Conservation (phyloP, 1,140 invertebrate genomes). For the Drosophila asahinai region DNA sequence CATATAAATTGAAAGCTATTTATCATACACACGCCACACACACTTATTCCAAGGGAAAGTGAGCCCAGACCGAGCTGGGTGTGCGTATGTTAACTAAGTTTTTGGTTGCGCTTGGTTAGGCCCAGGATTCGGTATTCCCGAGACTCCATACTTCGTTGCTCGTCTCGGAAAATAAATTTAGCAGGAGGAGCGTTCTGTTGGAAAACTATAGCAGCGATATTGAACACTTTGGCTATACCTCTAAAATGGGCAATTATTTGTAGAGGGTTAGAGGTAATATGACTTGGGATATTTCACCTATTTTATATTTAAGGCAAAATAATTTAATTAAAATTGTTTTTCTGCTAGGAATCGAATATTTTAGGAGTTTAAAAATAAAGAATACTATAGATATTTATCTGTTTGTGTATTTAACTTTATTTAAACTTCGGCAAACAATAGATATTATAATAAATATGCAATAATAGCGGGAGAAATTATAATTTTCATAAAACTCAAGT, state of each 20-base stretch:
- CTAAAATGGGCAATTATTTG: too few relatives aligned
- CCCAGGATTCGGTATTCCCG: slow-evolving; percentile 13
- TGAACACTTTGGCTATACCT: slow-evolving; percentile 1
- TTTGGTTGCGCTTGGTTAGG: slow-evolving; percentile 73
- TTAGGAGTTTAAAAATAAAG: too few relatives aligned
- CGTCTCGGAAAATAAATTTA: slow-evolving; percentile 17
- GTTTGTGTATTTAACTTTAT: too few relatives aligned
- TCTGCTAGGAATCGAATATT: too few relatives aligned
- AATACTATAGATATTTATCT: too few relatives aligned
- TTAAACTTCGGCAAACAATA: too few relatives aligned
- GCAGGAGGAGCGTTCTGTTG: background rate
- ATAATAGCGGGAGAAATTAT: too few relatives aligned
- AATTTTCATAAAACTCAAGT: too few relatives aligned
- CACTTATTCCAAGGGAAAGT: slow-evolving; percentile 44
- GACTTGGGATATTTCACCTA: background rate
- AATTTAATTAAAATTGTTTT: background rate
- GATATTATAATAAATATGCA: too few relatives aligned
- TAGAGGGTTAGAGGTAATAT: background rate
- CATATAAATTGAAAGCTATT: slow-evolving; percentile 84
- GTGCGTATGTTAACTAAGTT: slow-evolving; percentile 75
- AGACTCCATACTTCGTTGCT: background rate
- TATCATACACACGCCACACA: slow-evolving; percentile 76
- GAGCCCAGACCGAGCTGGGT: slow-evolving; percentile 28
- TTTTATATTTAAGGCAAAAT: background rate
- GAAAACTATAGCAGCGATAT: background rate